Evolutionary conservation across 2,888 invertebrate species (phyloP).

Genomic region (Sminthurides aquaticus): DNA sequence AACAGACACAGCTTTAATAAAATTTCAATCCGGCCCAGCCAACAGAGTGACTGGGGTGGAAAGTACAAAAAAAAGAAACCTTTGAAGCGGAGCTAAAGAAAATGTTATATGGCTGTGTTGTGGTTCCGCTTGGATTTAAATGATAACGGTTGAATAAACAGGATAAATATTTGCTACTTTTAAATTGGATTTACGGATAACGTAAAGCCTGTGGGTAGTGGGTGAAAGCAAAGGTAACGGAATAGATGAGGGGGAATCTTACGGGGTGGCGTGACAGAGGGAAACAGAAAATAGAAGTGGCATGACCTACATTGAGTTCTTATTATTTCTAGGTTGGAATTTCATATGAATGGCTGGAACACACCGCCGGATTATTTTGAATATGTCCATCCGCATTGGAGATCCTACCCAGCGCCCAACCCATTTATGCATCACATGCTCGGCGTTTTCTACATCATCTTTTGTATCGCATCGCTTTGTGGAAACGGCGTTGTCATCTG

Average conservation of each 20-base stretch:
- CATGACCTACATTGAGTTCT: neutral
- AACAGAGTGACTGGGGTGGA: no score
- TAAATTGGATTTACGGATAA: neutral
- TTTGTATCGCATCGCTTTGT: slow-evolving; percentile 60
- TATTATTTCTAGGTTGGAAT: slow-evolving; percentile 24
- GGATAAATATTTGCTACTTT: neutral
- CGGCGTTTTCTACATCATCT: slow-evolving; percentile 61
- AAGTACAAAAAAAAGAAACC: no score
- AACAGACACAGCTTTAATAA: no score
- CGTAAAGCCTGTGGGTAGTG: no score
- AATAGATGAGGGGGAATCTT: no score
- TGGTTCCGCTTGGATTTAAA: no score
- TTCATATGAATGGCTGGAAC: slow-evolving; percentile 54
- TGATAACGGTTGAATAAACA: neutral
- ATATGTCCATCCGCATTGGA: slow-evolving; percentile 75
- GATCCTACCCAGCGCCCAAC: slow-evolving; percentile 67
- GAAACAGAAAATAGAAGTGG: neutral
- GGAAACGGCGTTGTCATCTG: slow-evolving; percentile 82
- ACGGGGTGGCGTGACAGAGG: no score
- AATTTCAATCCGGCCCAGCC: no score
- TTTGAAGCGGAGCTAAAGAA: no score
- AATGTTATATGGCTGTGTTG: no score
- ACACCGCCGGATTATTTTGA: slow-evolving; percentile 66
- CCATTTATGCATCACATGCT: slow-evolving; percentile 72
- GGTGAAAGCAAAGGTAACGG: no score